phyloP scores from a whole-genome alignment of 2,888 invertebrate species.

The Orchesellides sinensis region DNA sequence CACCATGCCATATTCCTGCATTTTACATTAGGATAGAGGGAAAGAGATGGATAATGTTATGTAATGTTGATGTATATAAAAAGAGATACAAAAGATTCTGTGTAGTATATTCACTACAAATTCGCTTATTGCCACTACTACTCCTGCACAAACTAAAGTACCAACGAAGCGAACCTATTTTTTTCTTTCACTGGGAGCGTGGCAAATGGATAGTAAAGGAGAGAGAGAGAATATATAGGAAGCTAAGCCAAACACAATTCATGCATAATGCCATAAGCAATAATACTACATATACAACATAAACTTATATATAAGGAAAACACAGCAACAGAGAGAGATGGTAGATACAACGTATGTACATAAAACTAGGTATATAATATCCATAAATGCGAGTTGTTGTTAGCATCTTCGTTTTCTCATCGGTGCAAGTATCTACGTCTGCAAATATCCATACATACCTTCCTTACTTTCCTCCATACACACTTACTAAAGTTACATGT shows the following conservation, averaged over 20 bases:
- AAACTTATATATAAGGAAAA: not conserved
- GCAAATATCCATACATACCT: too few relatives aligned
- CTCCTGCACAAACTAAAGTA: not conserved
- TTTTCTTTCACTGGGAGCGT: conserved; percentile 20
- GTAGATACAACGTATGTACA: too few relatives aligned
- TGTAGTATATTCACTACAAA: conserved; percentile 7
- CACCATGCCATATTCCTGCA: conserved; percentile 19
- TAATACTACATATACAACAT: not conserved
- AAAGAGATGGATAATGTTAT: not conserved
- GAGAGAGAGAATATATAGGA: too few relatives aligned
- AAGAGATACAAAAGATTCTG: conserved; percentile 5
- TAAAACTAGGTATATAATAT: too few relatives aligned
- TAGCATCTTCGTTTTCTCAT: not conserved
- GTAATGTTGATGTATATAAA: not conserved
- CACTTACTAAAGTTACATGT: too few relatives aligned
- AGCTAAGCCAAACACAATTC: conserved; percentile 43
- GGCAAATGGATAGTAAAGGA: conserved; percentile 29
- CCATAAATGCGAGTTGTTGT: conserved; percentile 22
- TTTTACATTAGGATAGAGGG: conserved; percentile 31
- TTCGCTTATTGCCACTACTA: conserved; percentile 14
- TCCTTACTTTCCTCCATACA: not conserved
- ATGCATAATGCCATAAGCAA: conserved; percentile 38
- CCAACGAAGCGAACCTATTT: too few relatives aligned
- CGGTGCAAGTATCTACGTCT: too few relatives aligned
- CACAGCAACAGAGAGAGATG: conserved; percentile 15